phyloP scores from a whole-genome alignment of 1,140 invertebrate genomes.

The Dendrolimus kikuchii region DNA sequence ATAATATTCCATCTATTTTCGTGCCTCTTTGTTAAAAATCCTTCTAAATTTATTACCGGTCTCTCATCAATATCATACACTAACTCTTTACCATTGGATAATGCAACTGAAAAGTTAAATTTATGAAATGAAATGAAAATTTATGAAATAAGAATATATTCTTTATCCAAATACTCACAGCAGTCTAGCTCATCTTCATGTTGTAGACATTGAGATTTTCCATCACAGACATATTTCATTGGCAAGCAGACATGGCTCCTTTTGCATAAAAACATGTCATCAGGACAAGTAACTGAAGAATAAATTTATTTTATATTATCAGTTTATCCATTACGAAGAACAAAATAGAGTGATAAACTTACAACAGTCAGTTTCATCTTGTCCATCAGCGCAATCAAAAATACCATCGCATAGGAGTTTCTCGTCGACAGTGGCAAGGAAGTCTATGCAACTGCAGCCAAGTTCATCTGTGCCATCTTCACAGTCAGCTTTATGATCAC shows the following conservation, averaged over 20 bases:
- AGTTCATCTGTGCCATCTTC: slow-evolving; percentile 87
- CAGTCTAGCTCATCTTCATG: slow-evolving; percentile 84
- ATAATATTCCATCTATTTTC: slow-evolving; percentile 75
- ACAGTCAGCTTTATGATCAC: slow-evolving; percentile 82
- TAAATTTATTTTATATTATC: slow-evolving; percentile 4
- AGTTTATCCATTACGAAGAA: neutral
- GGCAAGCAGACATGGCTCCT: slow-evolving; percentile 75
- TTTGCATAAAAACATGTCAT: slow-evolving; percentile 73
- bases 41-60: slow-evolving; percentile 73
- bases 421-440: slow-evolving; percentile 69
- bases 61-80: slow-evolving; percentile 72
- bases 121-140: neutral
- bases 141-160: neutral
- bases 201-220: slow-evolving; percentile 76
- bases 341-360: slow-evolving; percentile 15
- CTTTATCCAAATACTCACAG: slow-evolving; percentile 40
- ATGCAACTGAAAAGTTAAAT: slow-evolving; percentile 70
- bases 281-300: slow-evolving; percentile 71
- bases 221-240: slow-evolving; percentile 76
- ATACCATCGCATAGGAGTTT: slow-evolving; percentile 84
- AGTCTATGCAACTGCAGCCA: slow-evolving; percentile 82
- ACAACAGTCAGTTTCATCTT: slow-evolving; percentile 84
- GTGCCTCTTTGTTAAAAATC: slow-evolving; percentile 74
- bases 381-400: slow-evolving; percentile 81
- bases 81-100: slow-evolving; percentile 76